These are phyloP conservation scores for Chinchilla lanigera DNA, from an alignment of 2,113 vertebrate genomes.

Conservation along the genomic window DNA sequence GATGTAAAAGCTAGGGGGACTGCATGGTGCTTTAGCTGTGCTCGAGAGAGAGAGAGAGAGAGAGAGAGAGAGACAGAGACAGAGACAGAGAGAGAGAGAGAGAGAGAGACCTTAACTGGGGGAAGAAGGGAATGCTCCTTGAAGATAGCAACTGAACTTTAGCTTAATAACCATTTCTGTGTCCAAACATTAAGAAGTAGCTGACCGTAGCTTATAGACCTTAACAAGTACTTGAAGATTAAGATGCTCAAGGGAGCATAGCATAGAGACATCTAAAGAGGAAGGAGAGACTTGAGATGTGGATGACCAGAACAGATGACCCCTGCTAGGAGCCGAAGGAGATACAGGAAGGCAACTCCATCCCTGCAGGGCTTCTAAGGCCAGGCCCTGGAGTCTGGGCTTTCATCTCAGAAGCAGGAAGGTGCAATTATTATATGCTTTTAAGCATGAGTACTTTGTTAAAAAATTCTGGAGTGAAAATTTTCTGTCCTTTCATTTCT, in stretches of 20 bases:
- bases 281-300: not conserved
- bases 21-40: not conserved
- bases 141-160: not conserved
- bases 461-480: conserved; percentile 53
- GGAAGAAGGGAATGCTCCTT: not conserved
- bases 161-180: not conserved
- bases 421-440: conserved; percentile 64
- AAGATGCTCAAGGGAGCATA: not conserved
- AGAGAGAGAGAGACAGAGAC: not conserved
- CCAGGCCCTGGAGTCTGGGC: not conserved
- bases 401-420: conserved; percentile 63
- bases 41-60: not conserved
- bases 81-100: not conserved
- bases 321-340: not conserved
- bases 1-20: not conserved
- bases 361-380: not conserved
- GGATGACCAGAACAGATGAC: not conserved
- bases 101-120: not conserved
- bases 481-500: conserved; percentile 52
- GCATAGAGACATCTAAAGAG: not conserved
- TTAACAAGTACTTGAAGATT: not conserved
- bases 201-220: not conserved
- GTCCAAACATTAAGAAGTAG: not conserved
- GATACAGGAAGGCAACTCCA: not conserved
- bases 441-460: conserved; percentile 54